These are phyloP conservation scores for Parazoanthus darwini DNA, from an alignment of 92 coral and sea anemone genomes.

Conservation along the genomic window DNA sequence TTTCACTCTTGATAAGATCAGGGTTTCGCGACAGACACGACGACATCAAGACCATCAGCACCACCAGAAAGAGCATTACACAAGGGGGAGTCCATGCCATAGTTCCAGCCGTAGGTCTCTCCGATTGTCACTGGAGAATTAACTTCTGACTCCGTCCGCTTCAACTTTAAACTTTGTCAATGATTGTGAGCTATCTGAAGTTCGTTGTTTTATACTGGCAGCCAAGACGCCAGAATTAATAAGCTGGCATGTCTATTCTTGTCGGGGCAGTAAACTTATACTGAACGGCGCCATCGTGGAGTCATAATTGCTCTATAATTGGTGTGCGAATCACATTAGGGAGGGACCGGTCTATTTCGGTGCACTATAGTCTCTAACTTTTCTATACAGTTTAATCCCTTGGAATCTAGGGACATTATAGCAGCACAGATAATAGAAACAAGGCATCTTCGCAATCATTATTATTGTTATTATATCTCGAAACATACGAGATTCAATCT, in stretches of 20 bases:
- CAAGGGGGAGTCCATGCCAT: neutral
- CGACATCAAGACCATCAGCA: slow-evolving; percentile 23
- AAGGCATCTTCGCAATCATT: neutral
- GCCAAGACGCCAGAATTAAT: slow-evolving; percentile 4
- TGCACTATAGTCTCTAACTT: neutral
- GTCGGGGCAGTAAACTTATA: slow-evolving; percentile 3
- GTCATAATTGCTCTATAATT: slow-evolving; percentile 28
- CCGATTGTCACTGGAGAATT: neutral
- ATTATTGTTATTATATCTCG: neutral
- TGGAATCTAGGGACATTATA: neutral
- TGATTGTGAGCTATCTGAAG: neutral
- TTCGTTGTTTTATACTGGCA: slow-evolving; percentile 22
- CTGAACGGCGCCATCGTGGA: slow-evolving; percentile 21
- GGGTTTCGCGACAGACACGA: slow-evolving; percentile 25
- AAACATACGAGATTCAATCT: neutral
- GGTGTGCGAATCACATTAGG: neutral
- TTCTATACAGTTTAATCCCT: neutral
- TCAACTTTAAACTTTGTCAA: neutral
- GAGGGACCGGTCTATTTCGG: neutral
- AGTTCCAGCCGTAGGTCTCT: neutral
- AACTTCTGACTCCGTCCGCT: neutral
- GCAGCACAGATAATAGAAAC: neutral
- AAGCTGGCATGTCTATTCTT: slow-evolving; percentile 18
- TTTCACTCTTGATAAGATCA: neutral
- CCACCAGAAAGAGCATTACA: neutral